A percentile compares a stretch with the other conserved stretches of the same genome.
Conservation (phyloP, 2,888 invertebrate genomes). For the Apamea epomidion region DNA sequence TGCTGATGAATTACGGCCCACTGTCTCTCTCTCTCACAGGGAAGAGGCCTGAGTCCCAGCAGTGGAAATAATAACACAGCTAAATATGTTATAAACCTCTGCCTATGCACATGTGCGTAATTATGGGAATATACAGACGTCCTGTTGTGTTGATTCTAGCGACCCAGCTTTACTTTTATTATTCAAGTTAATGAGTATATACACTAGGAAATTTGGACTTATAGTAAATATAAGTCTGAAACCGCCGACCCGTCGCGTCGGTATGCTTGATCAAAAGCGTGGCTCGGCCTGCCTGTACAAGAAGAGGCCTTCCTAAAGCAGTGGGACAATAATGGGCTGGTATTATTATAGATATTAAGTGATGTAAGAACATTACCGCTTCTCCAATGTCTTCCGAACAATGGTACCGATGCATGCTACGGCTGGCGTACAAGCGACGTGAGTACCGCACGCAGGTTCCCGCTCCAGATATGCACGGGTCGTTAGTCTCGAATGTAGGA, state of each 20-base stretch:
- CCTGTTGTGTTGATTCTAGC: neutral
- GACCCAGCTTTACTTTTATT: neutral
- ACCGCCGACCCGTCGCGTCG: neutral
- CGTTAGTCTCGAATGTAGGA: constrained; percentile 91
- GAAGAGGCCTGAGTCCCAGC: neutral
- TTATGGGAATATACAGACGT: neutral
- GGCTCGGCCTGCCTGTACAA: neutral
- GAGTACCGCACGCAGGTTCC: constrained; percentile 92
- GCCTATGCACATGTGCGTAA: neutral
- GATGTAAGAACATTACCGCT: constrained; percentile 80
- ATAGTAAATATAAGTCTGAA: neutral
- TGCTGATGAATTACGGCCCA: neutral
- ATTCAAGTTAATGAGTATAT: too few relatives aligned
- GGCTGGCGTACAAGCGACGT: constrained; percentile 89
- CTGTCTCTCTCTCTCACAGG: neutral
- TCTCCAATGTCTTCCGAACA: constrained; percentile 92
- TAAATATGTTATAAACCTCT: neutral
- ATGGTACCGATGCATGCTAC: constrained; percentile 89
- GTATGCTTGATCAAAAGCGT: neutral
- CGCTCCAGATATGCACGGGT: constrained; percentile 92
- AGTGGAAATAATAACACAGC: neutral
- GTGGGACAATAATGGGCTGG: neutral
- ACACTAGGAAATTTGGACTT: neutral
- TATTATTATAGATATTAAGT: neutral
- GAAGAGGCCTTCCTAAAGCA: too few relatives aligned